phyloP scores from a whole-genome alignment of 2,888 invertebrate species.

The Noctua janthe region DNA sequence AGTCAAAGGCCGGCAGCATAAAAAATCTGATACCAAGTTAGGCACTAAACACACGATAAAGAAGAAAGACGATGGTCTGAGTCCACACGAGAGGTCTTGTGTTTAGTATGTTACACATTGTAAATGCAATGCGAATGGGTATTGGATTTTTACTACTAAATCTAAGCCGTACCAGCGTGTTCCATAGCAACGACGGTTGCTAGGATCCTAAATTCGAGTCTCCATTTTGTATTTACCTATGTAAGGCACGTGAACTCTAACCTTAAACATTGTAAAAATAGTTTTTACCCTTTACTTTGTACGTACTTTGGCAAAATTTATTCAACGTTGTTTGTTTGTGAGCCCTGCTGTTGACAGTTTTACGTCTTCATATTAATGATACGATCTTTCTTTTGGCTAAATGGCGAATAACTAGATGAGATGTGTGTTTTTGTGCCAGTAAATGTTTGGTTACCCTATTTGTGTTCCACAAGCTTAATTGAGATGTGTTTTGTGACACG shows the following conservation, averaged over 20 bases:
- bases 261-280: slow-evolving; percentile 7
- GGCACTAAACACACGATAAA: too few relatives aligned
- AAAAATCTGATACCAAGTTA: too few relatives aligned
- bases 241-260: not conserved
- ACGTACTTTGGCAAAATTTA: slow-evolving; percentile 50
- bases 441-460: slow-evolving; percentile 32
- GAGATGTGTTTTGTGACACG: slow-evolving; percentile 8
- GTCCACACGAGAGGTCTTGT: too few relatives aligned
- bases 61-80: too few relatives aligned
- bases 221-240: not conserved
- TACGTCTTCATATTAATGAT: slow-evolving; percentile 73
- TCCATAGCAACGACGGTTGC: not conserved
- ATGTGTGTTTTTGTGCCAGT: slow-evolving; percentile 67
- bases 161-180: not conserved
- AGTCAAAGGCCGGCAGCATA: too few relatives aligned
- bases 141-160: not conserved
- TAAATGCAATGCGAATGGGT: not conserved
- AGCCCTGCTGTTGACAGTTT: slow-evolving; percentile 70
- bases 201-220: not conserved
- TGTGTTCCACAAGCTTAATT: slow-evolving; percentile 38
- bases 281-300: slow-evolving; percentile 27
- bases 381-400: slow-evolving; percentile 66
- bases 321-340: slow-evolving; percentile 64
- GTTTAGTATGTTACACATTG: not conserved
- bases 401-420: slow-evolving; percentile 58